phyloP scores from a whole-genome alignment of 2,888 invertebrate genomes.

The Cryptus viduatorius region DNA sequence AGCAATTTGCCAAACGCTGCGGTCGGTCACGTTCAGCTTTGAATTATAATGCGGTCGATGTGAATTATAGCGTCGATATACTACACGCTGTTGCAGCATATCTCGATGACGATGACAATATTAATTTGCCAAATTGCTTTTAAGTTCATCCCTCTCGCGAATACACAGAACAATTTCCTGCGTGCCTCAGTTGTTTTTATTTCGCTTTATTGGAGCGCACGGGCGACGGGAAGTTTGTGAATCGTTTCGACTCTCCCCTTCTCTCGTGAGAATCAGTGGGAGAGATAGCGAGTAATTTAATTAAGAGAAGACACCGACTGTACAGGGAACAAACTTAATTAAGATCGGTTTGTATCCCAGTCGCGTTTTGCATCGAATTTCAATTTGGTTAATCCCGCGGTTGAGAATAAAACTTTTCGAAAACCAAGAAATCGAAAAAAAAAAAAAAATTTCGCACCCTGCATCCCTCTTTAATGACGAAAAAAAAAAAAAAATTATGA shows the following conservation, averaged over 20 bases:
- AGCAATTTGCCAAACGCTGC: slow-evolving; percentile 46
- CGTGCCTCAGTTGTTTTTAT: not conserved
- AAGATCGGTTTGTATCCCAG: not conserved
- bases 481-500: not conserved
- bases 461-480: no score
- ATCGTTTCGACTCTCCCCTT: slow-evolving; percentile 1
- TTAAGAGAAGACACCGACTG: slow-evolving; percentile 8
- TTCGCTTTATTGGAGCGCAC: not conserved
- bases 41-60: slow-evolving; percentile 30
- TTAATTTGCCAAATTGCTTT: slow-evolving; percentile 36
- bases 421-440: no score
- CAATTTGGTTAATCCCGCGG: slow-evolving; percentile 17
- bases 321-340: slow-evolving; percentile 7
- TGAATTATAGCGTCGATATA: slow-evolving; percentile 15
- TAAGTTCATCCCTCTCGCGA: not conserved
- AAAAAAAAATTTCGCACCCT: not conserved
- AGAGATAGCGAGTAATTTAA: slow-evolving; percentile 37
- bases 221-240: slow-evolving; percentile 11
- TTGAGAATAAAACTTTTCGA: not conserved
- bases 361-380: not conserved
- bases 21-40: slow-evolving; percentile 27
- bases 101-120: slow-evolving; percentile 23
- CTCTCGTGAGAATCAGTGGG: no score
- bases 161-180: not conserved
- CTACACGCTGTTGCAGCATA: not conserved